Percentiles rank a stretch among this genome's conserved stretches.
These are phyloP conservation scores for Aspidiotus rigidus DNA, from an alignment of 2,888 invertebrate genomes.

Conservation along the genomic window DNA sequence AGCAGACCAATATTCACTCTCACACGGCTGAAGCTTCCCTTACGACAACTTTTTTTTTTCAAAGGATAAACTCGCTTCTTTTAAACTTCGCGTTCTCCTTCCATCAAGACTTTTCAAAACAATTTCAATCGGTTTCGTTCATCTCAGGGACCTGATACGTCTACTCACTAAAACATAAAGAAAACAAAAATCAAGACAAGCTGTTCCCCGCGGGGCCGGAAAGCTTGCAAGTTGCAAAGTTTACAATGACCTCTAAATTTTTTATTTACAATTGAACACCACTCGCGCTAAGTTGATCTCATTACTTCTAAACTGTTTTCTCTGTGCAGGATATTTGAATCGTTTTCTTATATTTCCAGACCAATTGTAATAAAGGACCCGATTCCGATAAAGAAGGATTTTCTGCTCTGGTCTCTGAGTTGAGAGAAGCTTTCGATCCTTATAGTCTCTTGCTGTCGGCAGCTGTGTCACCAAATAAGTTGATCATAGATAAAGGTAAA, in stretches of 20 bases:
- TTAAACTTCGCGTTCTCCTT: too few species aligned
- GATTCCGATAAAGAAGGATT: constrained; percentile 74
- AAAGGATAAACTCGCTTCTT: too few species aligned
- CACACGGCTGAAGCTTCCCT: too few species aligned
- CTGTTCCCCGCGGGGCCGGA: too few species aligned
- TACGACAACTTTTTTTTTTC: too few species aligned
- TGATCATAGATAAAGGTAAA: constrained; percentile 65
- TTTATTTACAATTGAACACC: background rate
- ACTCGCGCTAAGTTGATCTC: background rate
- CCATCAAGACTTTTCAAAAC: too few species aligned
- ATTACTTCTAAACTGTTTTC: background rate
- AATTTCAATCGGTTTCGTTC: too few species aligned
- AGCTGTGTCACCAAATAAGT: constrained; percentile 80
- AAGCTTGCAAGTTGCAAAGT: too few species aligned
- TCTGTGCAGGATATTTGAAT: background rate
- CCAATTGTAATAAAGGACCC: constrained; percentile 75
- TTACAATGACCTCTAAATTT: background rate
- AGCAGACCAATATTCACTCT: too few species aligned
- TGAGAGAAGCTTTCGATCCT: constrained; percentile 57
- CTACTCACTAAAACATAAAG: too few species aligned
- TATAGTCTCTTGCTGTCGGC: constrained; percentile 64
- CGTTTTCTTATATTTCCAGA: constrained; percentile 45
- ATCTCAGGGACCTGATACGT: too few species aligned
- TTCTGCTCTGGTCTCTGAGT: constrained; percentile 61
- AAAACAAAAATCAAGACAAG: too few species aligned